Evolutionary conservation across 1,140 invertebrate species (phyloP).

Genomic region (Cryptotermes secundus): DNA sequence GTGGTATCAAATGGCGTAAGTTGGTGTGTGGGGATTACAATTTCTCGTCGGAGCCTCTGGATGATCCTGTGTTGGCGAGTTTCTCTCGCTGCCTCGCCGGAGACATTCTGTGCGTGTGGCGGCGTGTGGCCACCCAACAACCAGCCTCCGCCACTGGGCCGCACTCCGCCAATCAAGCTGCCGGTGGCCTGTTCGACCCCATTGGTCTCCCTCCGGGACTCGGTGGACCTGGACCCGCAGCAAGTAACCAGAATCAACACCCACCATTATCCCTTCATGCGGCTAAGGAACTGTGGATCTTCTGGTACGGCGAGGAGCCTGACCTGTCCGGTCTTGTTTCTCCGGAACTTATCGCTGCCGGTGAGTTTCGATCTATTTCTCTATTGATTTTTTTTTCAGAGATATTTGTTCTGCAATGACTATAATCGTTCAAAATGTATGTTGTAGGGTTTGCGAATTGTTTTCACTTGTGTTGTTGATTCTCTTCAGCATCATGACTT

Average conservation of each 20-base stretch:
- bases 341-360: slow-evolving; percentile 72
- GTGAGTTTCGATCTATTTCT: too few relatives aligned
- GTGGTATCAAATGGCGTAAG: slow-evolving; percentile 98
- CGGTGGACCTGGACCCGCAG: slow-evolving; percentile 53
- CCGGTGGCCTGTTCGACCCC: slow-evolving; percentile 61
- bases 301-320: slow-evolving; percentile 98
- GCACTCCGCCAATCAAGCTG: slow-evolving; percentile 45
- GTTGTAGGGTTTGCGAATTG: too few relatives aligned
- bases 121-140: slow-evolving; percentile 66
- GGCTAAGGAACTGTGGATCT: slow-evolving; percentile 97
- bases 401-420: too few relatives aligned
- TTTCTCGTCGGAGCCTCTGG: slow-evolving; percentile 67
- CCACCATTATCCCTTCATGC: slow-evolving; percentile 71
- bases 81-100: slow-evolving; percentile 91
- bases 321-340: slow-evolving; percentile 81
- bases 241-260: slow-evolving; percentile 23
- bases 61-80: slow-evolving; percentile 90
- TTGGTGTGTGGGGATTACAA: slow-evolving; percentile 74
- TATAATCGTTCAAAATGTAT: too few relatives aligned
- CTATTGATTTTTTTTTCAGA: too few relatives aligned
- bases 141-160: slow-evolving; percentile 48
- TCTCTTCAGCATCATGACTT: too few relatives aligned
- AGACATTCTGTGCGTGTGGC: slow-evolving; percentile 96
- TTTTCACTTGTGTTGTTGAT: too few relatives aligned
- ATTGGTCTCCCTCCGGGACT: slow-evolving; percentile 55